Conservation (phyloP, 2,113 vertebrate species). For the Anser brachyrhynchus region DNA sequence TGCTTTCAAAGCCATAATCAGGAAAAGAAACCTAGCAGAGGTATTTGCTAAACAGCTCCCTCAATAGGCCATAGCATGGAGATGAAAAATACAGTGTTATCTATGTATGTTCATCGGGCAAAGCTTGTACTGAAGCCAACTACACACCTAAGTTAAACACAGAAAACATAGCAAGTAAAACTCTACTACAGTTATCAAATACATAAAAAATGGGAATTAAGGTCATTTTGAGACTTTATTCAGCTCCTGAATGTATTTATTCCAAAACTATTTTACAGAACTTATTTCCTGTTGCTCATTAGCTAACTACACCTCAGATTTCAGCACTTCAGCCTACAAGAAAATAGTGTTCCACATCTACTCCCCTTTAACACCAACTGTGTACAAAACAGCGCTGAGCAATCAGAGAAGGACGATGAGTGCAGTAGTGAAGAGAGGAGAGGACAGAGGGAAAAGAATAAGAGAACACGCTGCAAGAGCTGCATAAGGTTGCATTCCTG, state of each 20-base stretch:
- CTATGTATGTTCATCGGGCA: background rate
- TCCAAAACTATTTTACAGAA: background rate
- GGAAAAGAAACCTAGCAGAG: background rate
- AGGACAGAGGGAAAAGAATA: background rate
- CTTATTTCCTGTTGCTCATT: background rate
- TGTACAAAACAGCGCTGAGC: background rate
- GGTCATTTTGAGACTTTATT: background rate
- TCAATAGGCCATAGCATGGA: background rate
- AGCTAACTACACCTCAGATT: background rate
- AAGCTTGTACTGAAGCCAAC: background rate
- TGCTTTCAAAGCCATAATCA: background rate
- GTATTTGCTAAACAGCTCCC: background rate
- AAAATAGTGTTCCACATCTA: background rate
- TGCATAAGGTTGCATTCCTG: background rate
- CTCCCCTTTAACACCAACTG: background rate
- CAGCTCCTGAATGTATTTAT: background rate
- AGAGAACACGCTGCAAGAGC: accelerated
- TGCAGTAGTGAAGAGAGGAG: background rate
- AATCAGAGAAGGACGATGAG: background rate
- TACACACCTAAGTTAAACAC: background rate
- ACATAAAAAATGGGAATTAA: background rate
- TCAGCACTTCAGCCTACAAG: background rate
- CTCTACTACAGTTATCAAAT: background rate
- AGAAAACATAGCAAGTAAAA: background rate
- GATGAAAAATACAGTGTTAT: background rate